Conservation (phyloP, 30 jellyfish, hydroid and myxozoan species). For the Chironex yamaguchii region DNA sequence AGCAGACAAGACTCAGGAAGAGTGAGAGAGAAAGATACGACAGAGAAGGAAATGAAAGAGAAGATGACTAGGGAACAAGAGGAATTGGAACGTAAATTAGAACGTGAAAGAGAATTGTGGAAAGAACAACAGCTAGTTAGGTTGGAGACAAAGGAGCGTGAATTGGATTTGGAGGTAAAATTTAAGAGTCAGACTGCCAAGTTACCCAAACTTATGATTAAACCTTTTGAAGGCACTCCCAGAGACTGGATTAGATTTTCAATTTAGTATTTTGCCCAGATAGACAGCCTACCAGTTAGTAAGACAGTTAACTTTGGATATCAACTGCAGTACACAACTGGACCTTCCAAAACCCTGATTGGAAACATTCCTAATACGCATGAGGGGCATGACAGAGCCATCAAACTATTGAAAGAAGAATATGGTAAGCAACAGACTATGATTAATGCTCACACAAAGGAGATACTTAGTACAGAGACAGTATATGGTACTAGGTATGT, state of each 20-base stretch:
- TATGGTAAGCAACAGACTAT: conserved; percentile 54
- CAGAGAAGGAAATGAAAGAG: no score
- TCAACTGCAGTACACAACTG: conserved; percentile 22
- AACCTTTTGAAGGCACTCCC: conserved; percentile 62
- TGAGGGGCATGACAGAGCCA: conserved; percentile 57
- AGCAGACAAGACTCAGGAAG: no score
- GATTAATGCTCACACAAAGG: conserved; percentile 50
- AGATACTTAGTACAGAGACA: conserved; percentile 11
- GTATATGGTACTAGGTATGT: conserved; percentile 15
- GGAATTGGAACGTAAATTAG: no score
- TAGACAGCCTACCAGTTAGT: conserved; percentile 46
- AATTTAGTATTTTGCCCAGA: conserved; percentile 21
- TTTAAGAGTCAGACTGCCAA: neutral
- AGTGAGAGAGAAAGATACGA: no score
- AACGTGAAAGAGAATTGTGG: conserved; percentile 50
- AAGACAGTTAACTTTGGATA: conserved; percentile 31
- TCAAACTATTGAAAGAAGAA: conserved; percentile 43
- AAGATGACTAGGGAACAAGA: no score
- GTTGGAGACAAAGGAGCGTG: conserved; percentile 55
- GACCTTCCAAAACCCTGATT: conserved; percentile 27
- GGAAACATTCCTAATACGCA: conserved; percentile 52
- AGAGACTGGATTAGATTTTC: conserved; percentile 57
- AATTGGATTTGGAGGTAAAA: conserved; percentile 32
- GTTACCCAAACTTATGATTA: conserved; percentile 25
- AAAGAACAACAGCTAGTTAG: conserved; percentile 20